Evolutionary conservation across 2,888 invertebrate species (phyloP), one percentile per base, ranked within the genome.

Genomic region (Epirrita christyi): DNA sequence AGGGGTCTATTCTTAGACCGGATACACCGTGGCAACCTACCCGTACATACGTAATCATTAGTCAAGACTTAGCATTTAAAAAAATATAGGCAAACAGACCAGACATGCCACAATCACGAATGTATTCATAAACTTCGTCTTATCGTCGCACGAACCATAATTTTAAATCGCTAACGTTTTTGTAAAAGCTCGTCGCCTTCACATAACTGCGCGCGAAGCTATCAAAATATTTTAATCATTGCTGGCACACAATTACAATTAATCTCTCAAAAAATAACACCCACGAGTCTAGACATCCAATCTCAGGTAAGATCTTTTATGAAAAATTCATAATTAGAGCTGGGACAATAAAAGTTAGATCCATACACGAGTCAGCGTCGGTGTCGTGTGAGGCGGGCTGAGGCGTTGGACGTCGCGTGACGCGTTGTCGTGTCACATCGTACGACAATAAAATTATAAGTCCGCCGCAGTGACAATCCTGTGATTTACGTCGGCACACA

Each of bases 381-480:
- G 36, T 52, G 48, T 77, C 81, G 84, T 82, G 81, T 80, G 81
- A 80, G 80, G 72, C 72, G 71, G 68, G 40, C 14, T 36, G 42
- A 56, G 50, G 54, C 41, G 49, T 46, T 52, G 43, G 56, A 46
- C 63, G 14, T 90, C 85, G 89, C 90, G 91, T 91, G 91, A 81
- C 86, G 75, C 72, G 69, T 64, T 86, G 87, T 85, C 90, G 90
- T 88, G 91, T 85, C 64, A 64, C 66, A 52, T 64, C 82, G 88
- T 83, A 82, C 90, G 88, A 92, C 91, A 92, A 86, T 92, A 92
- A 92, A 92, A 92, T 91, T 92, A 91, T 92, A 92, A 92, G 85
- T 91, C 86, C 80, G 72, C 86, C 85, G 81, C 88, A 92, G 90
- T 92, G 91, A 92, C 91, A 92, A 92, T 92, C 88, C 88, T 85